A percentile compares a stretch with the other conserved stretches of the same genome.
Evolutionary conservation across 64 coral and sea anemone species (phyloP).

Genomic region (Astreopora myriophthalma): DNA sequence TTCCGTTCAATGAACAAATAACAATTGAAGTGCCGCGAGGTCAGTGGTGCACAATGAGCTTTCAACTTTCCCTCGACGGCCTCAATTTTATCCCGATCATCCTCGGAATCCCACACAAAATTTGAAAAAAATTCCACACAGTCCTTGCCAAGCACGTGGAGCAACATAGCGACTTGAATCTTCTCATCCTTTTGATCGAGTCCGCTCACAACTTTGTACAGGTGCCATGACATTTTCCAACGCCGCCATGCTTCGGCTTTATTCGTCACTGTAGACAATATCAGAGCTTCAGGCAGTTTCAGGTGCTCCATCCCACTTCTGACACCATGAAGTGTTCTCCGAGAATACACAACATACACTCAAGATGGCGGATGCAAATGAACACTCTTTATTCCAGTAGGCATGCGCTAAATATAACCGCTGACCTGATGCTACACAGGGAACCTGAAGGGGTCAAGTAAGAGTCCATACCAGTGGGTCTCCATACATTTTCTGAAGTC

Average conservation of each 20-base stretch:
- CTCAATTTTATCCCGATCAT: conserved; percentile 47
- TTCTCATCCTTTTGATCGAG: background rate
- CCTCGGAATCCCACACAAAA: conserved; percentile 32
- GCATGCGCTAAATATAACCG: conserved; percentile 24
- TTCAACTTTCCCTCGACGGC: conserved; percentile 47
- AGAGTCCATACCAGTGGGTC: too few relatives aligned
- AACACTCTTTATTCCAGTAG: conserved; percentile 15
- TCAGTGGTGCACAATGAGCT: conserved; percentile 34
- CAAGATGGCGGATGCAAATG: background rate
- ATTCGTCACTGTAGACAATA: conserved; percentile 34
- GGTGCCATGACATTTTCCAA: conserved; percentile 32
- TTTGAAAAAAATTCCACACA: conserved; percentile 62
- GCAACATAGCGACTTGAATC: too few relatives aligned
- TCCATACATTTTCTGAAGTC: too few relatives aligned
- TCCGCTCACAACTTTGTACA: conserved; percentile 50
- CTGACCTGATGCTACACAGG: conserved; percentile 11
- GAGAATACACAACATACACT: too few relatives aligned
- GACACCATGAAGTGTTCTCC: too few relatives aligned
- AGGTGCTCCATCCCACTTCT: too few relatives aligned
- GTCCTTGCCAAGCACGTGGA: conserved; percentile 43
- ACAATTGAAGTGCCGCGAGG: conserved; percentile 54
- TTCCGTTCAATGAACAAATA: conserved; percentile 68
- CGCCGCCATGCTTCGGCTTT: conserved; percentile 58
- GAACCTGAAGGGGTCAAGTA: too few relatives aligned
- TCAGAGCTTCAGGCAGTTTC: too few relatives aligned